Evolutionary conservation across 1,140 invertebrate genomes (phyloP), one percentile per base, ranked within the genome.

Genomic region (Hylaeus anthracinus): DNA sequence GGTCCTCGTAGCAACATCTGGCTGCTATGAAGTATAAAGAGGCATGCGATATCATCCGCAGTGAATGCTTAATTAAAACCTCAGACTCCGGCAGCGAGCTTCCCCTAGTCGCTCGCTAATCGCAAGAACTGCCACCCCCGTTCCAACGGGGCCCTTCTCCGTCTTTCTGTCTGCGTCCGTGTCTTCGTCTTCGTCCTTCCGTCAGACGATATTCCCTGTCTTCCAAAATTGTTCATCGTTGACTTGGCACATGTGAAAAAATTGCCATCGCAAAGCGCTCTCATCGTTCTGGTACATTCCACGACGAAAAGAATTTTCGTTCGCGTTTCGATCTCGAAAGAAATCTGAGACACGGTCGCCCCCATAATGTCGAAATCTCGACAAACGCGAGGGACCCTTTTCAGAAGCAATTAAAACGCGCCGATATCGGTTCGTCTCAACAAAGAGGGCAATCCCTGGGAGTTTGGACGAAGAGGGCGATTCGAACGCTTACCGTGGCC

Each of bases 21-120:
- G 90, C 87, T 78, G 90, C 90, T 92, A 92, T 92, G 92, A 93
- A 92, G 92, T 92, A 92, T 92, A 93, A 92, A 93, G 92, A 92
- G 91, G 91, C 88, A 89, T 90, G 91, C 90, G 92, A 92, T 92
- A 92, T 92, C 91, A 92, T 93, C 92, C 91, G 88, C 88, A 90
- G 90, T 90, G 92, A 92, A 93, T 92, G 91, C 92, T 93, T 93
- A 93, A 93, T 93, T 93, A 93, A 93, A 93, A 93, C 92, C 91
- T 92, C 92, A 93, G 91, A 92, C 92, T 89, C 83, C 66, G 58
- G 85, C 81, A 82, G 75, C 80, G 79, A 84, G 82, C 81, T 86
- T 85, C 90, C 88, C 79, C 86, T 72, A 88, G 86, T 90, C 72
- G 82, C 82, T 81, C 84, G 83, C 85, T 84, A 90, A 90, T 88